Base-by-base conservation (phyloP, 1,140 invertebrate species). In the Idris sp. region DNA sequence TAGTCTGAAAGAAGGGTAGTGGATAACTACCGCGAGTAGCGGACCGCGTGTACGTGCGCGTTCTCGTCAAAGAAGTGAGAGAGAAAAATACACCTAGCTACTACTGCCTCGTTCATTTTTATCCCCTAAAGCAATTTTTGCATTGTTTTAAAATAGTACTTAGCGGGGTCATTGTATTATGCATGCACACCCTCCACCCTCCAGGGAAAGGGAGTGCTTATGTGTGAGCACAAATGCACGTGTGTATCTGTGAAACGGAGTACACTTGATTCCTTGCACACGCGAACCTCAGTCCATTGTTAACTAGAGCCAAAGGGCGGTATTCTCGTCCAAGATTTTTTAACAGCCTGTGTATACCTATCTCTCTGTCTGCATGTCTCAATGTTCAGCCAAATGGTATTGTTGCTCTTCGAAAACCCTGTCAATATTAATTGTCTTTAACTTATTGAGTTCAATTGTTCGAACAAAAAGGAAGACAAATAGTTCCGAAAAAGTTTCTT, bases 101-200 rank as follows among this genome's bases (percentile, higher is more conserved):
- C 85, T 84, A 84, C 77, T 77, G 67, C 83, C 84, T 87, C 85
- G 84, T 88, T 88, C 86, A 88, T 88, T 87, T 87, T 88, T 87
- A 88, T 87, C 85, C 86, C 86, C 86, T 88, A 87, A 88, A 88
- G 86, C 86, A 88, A 88, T 88, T 88, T 88, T 85, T 87, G 85
- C 86, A 88, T 88, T 88, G 86, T 88, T 88, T 88, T 88, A 87
- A 88, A 88, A 88, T 88, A 87, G 86, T 88, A 88, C 86, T 88
- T 88, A 88, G 84, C 86, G 84, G 84, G 86, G 86, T 88, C 86
- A 88, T 88, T 88, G 86, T 88, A 88, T 88, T 88, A 88, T 88
- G 86, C 86, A 88, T 88, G 86, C 82, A 82, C 84, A 80, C 83
- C 81, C 83, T 80, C 77, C 65, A 68, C 72, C 77, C 78, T 79